A percentile compares a stretch with the other conserved stretches of the same genome.
These are phyloP conservation scores for Pteria penguin DNA, from an alignment of 2,888 invertebrate genomes.

Conservation along the genomic window DNA sequence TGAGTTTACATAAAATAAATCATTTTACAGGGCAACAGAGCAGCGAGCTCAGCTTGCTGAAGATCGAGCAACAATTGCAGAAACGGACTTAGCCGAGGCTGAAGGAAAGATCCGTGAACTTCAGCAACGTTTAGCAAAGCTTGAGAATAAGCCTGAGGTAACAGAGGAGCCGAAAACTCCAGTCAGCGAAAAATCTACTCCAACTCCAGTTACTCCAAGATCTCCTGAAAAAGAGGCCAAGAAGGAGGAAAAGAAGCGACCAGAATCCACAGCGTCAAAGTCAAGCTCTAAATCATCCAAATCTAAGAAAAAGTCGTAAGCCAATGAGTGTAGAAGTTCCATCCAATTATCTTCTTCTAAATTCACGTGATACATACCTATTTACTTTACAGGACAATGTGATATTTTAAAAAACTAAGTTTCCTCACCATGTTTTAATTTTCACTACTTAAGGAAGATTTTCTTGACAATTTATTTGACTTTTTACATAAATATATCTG, in stretches of 20 bases:
- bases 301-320: slow-evolving; percentile 42
- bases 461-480: too few relatives aligned
- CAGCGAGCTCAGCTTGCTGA: slow-evolving; percentile 75
- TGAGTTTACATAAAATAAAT: too few relatives aligned
- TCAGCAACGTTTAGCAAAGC: slow-evolving; percentile 59
- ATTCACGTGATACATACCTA: too few relatives aligned
- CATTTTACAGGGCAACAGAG: slow-evolving; percentile 72
- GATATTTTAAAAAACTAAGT: too few relatives aligned
- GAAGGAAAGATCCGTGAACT: slow-evolving; percentile 67
- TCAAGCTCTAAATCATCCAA: slow-evolving; percentile 45
- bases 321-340: too few relatives aligned
- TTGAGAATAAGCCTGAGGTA: slow-evolving; percentile 36
- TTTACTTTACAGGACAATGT: too few relatives aligned
- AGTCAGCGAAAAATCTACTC: slow-evolving; percentile 44
- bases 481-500: too few relatives aligned
- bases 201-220: slow-evolving; percentile 39
- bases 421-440: too few relatives aligned
- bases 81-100: slow-evolving; percentile 63
- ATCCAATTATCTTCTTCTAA: too few relatives aligned
- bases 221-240: slow-evolving; percentile 42
- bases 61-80: slow-evolving; percentile 64
- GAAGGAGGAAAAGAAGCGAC: slow-evolving; percentile 52
- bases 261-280: slow-evolving; percentile 55
- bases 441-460: too few relatives aligned
- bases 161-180: slow-evolving; percentile 40